Evolutionary conservation across 2,888 invertebrate genomes (phyloP), one percentile per base, ranked within the genome.

Genomic region (Zelleria hepariella): DNA sequence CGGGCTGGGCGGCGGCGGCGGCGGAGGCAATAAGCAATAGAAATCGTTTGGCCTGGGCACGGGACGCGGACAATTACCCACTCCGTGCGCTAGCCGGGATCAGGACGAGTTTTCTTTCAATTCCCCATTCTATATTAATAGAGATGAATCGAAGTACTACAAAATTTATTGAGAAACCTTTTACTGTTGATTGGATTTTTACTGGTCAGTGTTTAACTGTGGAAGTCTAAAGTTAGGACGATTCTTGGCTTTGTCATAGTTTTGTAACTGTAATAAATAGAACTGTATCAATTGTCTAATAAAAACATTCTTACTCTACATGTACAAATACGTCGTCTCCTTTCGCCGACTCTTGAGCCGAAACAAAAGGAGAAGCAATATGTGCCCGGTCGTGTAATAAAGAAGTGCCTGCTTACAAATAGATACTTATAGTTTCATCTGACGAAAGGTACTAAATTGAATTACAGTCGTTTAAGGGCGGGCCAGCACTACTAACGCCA

Each of bases 11-110:
- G n/a, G n/a, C n/a, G n/a, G n/a, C n/a, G 32, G 15, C 78, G 75
- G 75, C 65, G 68, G 67, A 78, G 76, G 77, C 79, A 81, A 80
- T 78, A 75, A 81, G 79, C 80, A 79, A 78, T 80, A 78, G 78
- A 77, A 82, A 79, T 80, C 78, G 77, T 82, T 82, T 76, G 74
- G 73, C 77, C 67, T 69, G 72, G 74, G 74, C 72, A 72, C 75
- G 76, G 77, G 74, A 74, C 72, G 72, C 75, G 75, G 77, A 78
- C 82, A 79, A 80, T 83, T 80, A 82, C 32, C 32, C 32, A 42
- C 81, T 73, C 78, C 78, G n/a, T 54, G 56, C 56, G 23, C 56
- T 23, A 47, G 18, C 18, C 70, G 71, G 75, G 69, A 69, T 68
- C 67, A 65, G 68, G 73, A 74, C 74, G 76, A 78, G 77, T 73